phyloP scores from a whole-genome alignment of 2,113 vertebrate species.

The Cyanocitta stelleri region DNA sequence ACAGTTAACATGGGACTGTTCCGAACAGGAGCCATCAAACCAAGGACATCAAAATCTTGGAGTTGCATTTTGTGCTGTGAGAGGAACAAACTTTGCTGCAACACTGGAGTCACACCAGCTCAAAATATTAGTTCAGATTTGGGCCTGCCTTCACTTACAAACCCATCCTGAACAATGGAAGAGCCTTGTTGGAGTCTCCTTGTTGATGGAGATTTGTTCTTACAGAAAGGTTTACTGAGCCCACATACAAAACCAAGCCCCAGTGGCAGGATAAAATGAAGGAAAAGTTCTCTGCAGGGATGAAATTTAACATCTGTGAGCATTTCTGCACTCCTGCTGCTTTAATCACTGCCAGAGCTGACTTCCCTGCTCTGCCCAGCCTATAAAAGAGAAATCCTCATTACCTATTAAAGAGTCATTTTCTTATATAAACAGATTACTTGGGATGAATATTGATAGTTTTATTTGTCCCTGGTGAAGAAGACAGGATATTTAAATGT shows the following conservation, averaged over 20 bases:
- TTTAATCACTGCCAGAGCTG: not conserved
- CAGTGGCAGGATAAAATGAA: not conserved
- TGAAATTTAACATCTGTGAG: slow-evolving; percentile 19
- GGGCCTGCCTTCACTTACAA: not conserved
- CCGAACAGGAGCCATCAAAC: not conserved
- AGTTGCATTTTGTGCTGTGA: fast-evolving
- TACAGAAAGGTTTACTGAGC: not conserved
- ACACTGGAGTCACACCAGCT: not conserved
- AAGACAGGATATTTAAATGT: not conserved
- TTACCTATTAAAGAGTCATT: not conserved
- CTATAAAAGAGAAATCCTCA: not conserved
- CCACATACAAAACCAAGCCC: not conserved
- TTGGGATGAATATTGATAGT: not conserved
- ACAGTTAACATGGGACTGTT: not conserved
- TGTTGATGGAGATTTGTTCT: not conserved
- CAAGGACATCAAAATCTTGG: not conserved
- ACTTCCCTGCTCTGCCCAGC: not conserved
- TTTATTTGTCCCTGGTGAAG: not conserved
- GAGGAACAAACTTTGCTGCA: not conserved
- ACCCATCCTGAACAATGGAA: not conserved
- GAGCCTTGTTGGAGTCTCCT: not conserved
- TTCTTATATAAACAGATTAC: not conserved
- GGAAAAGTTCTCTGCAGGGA: not conserved
- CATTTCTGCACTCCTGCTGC: not conserved
- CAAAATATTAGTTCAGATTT: not conserved